Evolutionary conservation across 2,888 invertebrate genomes (phyloP).

Genomic region (Pyralis farinalis): DNA sequence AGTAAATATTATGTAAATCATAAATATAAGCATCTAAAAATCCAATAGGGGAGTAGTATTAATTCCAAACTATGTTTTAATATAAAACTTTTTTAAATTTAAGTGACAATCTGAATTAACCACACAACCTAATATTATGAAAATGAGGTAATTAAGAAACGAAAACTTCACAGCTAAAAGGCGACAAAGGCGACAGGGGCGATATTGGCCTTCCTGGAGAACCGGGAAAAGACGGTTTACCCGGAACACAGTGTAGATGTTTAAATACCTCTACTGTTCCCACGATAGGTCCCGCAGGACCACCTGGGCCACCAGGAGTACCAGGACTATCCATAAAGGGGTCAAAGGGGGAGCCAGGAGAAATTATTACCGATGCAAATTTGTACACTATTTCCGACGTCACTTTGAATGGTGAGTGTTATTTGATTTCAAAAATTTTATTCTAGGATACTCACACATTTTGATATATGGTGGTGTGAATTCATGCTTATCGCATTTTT

Average conservation of each 20-base stretch:
- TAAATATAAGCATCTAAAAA: too few species aligned
- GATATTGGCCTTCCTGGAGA: conserved; percentile 38
- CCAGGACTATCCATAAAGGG: conserved; percentile 45
- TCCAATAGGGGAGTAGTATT: too few species aligned
- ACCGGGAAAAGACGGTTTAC: conserved; percentile 35
- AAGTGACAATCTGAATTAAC: too few species aligned
- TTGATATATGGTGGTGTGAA: too few species aligned
- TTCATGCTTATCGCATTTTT: too few species aligned
- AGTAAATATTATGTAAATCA: too few species aligned
- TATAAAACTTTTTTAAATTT: too few species aligned
- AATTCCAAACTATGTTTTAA: too few species aligned
- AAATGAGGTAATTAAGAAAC: neutral
- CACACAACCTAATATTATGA: neutral
- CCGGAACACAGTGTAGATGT: conserved; percentile 26
- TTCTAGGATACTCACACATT: too few species aligned
- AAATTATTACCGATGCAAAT: conserved; percentile 24
- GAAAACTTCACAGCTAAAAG: conserved; percentile 40
- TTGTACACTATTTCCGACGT: conserved; percentile 17
- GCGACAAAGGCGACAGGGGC: conserved; percentile 54
- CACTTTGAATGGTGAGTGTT: conserved; percentile 12
- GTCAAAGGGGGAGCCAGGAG: conserved; percentile 55
- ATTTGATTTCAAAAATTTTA: too few species aligned
- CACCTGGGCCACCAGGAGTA: conserved; percentile 45
- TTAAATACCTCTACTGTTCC: conserved; percentile 25
- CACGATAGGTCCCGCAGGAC: conserved; percentile 32